Evolutionary conservation across 1,140 invertebrate species (phyloP).

Genomic region (Thaumatotibia leucotreta): DNA sequence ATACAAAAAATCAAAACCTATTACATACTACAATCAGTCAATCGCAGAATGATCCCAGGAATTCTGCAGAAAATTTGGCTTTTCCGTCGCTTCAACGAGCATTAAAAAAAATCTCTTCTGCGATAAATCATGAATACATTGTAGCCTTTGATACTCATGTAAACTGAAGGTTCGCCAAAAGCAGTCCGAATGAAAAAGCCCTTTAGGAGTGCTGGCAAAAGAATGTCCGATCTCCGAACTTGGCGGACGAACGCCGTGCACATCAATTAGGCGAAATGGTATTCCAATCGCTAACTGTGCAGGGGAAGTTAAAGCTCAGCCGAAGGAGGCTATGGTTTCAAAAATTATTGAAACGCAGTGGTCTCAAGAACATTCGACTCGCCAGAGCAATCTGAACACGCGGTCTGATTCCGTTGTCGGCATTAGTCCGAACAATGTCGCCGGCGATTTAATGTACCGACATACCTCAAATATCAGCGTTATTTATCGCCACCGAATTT

Average conservation of each 20-base stretch:
- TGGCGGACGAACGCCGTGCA: background rate
- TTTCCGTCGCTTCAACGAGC: too few relatives aligned
- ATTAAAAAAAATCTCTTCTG: too few relatives aligned
- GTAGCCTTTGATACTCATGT: too few relatives aligned
- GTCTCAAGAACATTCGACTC: background rate
- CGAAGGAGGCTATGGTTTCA: too few relatives aligned
- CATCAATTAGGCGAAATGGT: background rate
- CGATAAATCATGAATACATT: too few relatives aligned
- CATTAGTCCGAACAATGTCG: conserved; percentile 38
- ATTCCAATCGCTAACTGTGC: background rate
- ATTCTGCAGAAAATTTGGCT: too few relatives aligned
- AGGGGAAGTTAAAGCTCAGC: too few relatives aligned
- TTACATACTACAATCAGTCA: too few relatives aligned
- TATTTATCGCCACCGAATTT: conserved; percentile 64
- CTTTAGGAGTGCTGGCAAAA: background rate
- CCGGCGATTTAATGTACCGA: conserved; percentile 54
- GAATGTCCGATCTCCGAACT: background rate
- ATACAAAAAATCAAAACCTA: too few relatives aligned
- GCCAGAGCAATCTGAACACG: background rate
- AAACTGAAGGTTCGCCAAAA: too few relatives aligned
- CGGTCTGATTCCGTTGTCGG: background rate
- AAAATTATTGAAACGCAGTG: too few relatives aligned
- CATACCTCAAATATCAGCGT: conserved; percentile 59
- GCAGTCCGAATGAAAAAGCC: background rate
- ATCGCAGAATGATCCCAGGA: too few relatives aligned